These are phyloP conservation scores for Drosophila nigromelanica DNA, from an alignment of 1,140 invertebrate genomes.

Conservation along the genomic window DNA sequence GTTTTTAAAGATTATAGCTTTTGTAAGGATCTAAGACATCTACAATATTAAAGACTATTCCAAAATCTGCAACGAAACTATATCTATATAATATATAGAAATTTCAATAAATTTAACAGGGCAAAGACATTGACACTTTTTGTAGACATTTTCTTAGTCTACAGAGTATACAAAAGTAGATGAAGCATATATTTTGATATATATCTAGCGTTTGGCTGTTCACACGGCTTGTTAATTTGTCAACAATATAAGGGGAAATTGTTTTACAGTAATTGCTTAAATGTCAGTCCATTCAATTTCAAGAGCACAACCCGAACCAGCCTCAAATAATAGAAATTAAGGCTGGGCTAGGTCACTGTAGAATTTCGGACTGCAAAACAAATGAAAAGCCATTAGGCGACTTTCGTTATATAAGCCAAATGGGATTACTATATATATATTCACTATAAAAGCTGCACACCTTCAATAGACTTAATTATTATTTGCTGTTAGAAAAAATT, in stretches of 20 bases:
- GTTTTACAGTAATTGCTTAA: slow-evolving; percentile 20
- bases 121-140: too few species aligned
- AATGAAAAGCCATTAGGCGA: slow-evolving; percentile 10
- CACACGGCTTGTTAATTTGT: slow-evolving; percentile 37
- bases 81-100: too few species aligned
- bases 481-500: slow-evolving; percentile 28
- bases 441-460: neutral
- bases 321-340: slow-evolving; percentile 11
- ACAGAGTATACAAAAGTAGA: too few species aligned
- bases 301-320: slow-evolving; percentile 11
- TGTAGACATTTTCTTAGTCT: too few species aligned
- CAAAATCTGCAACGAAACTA: too few species aligned
- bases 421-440: neutral
- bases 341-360: slow-evolving; percentile 7
- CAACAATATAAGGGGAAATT: slow-evolving; percentile 40
- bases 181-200: too few species aligned
- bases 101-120: too few species aligned
- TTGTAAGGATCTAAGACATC: too few species aligned
- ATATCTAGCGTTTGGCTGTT: neutral
- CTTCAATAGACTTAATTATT: slow-evolving; percentile 17
- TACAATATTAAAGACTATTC: too few species aligned
- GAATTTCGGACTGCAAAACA: neutral
- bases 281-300: slow-evolving; percentile 20
- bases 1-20: too few species aligned
- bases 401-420: slow-evolving; percentile 24